Base-by-base conservation (phyloP, 2,113 vertebrate species). In the Benitochromis conjunctus region DNA sequence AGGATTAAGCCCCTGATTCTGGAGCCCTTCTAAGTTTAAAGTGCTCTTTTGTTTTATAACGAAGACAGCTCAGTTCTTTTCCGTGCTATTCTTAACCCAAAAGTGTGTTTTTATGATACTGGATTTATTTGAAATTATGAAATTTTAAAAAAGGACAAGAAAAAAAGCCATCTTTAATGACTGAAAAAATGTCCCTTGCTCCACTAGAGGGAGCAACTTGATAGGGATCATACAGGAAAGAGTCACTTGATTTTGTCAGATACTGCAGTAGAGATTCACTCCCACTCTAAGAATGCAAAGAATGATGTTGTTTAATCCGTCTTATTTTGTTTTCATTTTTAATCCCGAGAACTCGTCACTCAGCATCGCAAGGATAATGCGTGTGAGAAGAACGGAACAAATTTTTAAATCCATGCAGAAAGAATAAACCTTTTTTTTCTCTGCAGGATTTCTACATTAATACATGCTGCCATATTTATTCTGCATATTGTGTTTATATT, bases 171-270 rank as follows among this genome's bases (percentile, higher is more conserved):
- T 89, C 81, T 71, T 14, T 4, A 3, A 34, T 66, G 53, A 74
- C 71, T 74, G 87, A 86, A 86, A 58, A 76, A 80, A 21, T 60
- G 36, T 10, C 6, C 4, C 3, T 46, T 82, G 77, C 69, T 83
- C 95, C 95, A 94, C 94, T 93, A 94, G 95, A 88, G 93, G 95
- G 95, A 93, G 94, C 91, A 92, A 90, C 74, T 78, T 92, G 90
- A 91, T 91, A 89, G 86, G 80, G 83, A 89, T 91, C 83, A 80
- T 51, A 86, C 12, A 83, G 31, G 57, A 19, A 71, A 48, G 46
- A 83, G 31, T 24, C 11, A 41, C 16, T 29, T 86, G 41, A 71
- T 8, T 56, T 18, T 29, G 53, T 82, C 38, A 60, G 62, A 81
- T 80, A 53, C 14, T 58, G 56, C 9, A 18, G 6, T 57, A 82